These are phyloP conservation scores for Stomorhina lunata DNA, from an alignment of 2,888 invertebrate genomes.

Conservation along the genomic window DNA sequence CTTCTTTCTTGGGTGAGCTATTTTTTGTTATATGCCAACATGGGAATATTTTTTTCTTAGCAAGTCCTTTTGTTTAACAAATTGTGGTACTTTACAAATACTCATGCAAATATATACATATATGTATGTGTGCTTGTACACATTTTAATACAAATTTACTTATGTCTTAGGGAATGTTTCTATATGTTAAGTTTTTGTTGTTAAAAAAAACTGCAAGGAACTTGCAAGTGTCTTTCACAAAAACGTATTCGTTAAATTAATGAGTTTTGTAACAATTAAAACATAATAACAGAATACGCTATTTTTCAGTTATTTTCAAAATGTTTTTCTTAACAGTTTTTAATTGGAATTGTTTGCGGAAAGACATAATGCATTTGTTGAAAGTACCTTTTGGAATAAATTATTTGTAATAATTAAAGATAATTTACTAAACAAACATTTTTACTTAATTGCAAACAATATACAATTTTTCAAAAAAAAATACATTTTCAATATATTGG, in stretches of 20 bases:
- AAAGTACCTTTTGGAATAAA: constrained; percentile 17
- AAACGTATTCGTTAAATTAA: constrained; percentile 59
- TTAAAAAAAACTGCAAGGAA: constrained; percentile 11
- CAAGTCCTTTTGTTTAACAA: constrained; percentile 21
- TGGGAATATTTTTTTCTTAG: constrained; percentile 13
- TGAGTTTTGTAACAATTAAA: constrained; percentile 61
- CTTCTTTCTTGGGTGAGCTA: constrained; percentile 44
- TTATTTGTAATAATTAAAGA: too few relatives aligned
- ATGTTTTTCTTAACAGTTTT: background rate
- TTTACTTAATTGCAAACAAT: too few relatives aligned
- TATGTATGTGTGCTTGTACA: background rate
- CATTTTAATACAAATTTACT: background rate
- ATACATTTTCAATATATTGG: too few relatives aligned
- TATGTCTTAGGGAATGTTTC: background rate
- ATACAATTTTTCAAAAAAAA: too few relatives aligned
- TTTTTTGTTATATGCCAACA: constrained; percentile 26
- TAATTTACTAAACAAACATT: too few relatives aligned
- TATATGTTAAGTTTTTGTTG: background rate
- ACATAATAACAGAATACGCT: constrained; percentile 42
- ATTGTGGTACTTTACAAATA: background rate
- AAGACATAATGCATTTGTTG: constrained; percentile 4
- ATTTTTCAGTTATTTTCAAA: background rate
- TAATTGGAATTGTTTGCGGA: constrained; percentile 53
- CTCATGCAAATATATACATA: background rate
- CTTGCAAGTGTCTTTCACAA: constrained; percentile 21